A percentile compares a stretch with the other conserved stretches of the same genome.
These are phyloP conservation scores for Eunapius fragilis DNA, from an alignment of 37 sponge, comb jelly and placozoan genomes.

Conservation along the genomic window DNA sequence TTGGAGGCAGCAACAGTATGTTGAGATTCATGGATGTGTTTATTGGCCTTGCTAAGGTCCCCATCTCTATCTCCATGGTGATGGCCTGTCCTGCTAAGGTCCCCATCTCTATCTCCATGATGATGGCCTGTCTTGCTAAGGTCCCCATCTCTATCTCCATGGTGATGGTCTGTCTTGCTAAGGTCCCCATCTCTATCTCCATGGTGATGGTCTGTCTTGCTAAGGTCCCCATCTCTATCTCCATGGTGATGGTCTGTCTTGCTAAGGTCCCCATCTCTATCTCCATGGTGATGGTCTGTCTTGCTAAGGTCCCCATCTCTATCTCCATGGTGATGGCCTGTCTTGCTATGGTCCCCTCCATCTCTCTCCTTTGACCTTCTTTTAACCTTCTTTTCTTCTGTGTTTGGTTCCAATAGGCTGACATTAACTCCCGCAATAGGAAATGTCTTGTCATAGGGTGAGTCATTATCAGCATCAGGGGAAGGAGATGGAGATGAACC, in stretches of 20 bases:
- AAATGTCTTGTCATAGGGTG: background rate
- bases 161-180: background rate
- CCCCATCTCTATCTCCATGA: background rate
- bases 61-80: no score
- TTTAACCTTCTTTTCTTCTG: background rate
- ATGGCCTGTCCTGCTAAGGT: background rate
- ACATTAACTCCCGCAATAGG: background rate
- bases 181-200: background rate
- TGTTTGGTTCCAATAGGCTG: background rate
- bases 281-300: no score
- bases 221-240: no score
- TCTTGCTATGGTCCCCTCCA: background rate
- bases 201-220: no score
- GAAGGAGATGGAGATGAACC: background rate
- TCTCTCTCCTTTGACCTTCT: background rate
- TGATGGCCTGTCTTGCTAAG: no score
- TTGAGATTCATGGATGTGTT: no score
- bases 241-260: background rate
- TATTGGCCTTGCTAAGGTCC: no score
- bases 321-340: background rate
- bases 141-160: no score
- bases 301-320: background rate
- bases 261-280: no score
- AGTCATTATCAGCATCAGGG: background rate
- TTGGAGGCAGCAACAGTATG: no score